Evolutionary conservation across 2,113 vertebrate species (phyloP).

Genomic region (Sebastes schlegelii): DNA sequence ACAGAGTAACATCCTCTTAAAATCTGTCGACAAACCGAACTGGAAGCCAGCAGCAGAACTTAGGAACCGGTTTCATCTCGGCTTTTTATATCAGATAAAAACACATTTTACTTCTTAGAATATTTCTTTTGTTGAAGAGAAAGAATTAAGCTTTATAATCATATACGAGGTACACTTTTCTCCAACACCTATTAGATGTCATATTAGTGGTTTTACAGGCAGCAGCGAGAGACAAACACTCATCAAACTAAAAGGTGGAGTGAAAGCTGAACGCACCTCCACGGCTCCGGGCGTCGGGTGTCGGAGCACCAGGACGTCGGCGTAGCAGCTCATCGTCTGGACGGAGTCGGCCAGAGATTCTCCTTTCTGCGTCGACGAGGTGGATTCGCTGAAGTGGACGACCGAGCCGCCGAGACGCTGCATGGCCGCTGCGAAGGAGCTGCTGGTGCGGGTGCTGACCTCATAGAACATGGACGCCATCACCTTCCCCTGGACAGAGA

Average conservation of each 20-base stretch:
- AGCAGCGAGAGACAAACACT: not conserved
- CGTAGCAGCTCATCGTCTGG: constrained; percentile 97
- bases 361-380: constrained; percentile 95
- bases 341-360: constrained; percentile 94
- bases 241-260: not conserved
- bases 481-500: constrained; percentile 89
- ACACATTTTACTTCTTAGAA: too few relatives aligned
- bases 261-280: constrained; percentile 77
- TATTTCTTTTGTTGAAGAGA: too few relatives aligned
- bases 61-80: too few relatives aligned
- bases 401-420: constrained; percentile 93
- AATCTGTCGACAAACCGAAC: too few relatives aligned
- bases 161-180: too few relatives aligned
- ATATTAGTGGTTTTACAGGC: not conserved
- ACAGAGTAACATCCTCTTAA: too few relatives aligned
- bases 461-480: constrained; percentile 99
- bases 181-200: not conserved
- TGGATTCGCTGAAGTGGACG: constrained; percentile 92
- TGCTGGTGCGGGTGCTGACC: constrained; percentile 96
- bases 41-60: too few relatives aligned
- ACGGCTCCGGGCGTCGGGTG: constrained; percentile 93
- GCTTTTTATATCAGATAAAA: too few relatives aligned
- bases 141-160: too few relatives aligned
- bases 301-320: constrained; percentile 93
- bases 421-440: constrained; percentile 95